Conservation (phyloP, 2,113 vertebrate genomes). For the Agapornis roseicollis region DNA sequence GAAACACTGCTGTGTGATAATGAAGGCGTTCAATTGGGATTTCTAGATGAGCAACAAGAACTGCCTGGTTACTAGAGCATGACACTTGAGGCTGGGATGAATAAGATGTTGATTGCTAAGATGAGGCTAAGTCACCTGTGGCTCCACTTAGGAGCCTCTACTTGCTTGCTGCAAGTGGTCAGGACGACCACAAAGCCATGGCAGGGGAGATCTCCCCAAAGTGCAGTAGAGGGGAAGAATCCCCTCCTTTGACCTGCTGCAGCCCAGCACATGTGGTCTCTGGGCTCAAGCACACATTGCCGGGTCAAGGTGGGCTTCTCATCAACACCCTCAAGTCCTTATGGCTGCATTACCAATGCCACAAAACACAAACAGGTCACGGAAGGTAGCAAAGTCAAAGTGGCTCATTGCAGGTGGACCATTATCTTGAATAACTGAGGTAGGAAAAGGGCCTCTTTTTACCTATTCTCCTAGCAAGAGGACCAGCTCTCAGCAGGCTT, state of each 20-base stretch:
- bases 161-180: not conserved
- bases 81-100: not conserved
- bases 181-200: not conserved
- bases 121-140: not conserved
- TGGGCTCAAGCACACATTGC: not conserved
- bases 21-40: slow-evolving; percentile 44
- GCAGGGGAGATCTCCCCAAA: not conserved
- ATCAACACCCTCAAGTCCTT: not conserved
- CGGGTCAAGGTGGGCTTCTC: not conserved
- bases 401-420: not conserved
- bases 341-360: accelerated
- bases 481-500: not conserved
- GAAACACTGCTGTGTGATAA: slow-evolving; percentile 49
- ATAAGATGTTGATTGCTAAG: not conserved
- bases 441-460: not conserved
- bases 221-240: not conserved
- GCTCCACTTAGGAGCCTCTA: not conserved
- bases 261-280: not conserved
- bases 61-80: slow-evolving; percentile 40
- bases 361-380: accelerated
- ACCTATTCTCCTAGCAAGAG: not conserved
- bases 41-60: slow-evolving; percentile 36
- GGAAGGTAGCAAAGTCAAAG: not conserved
- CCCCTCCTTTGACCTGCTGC: not conserved
- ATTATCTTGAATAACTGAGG: not conserved